These are phyloP conservation scores for Pocota personata DNA, from an alignment of 2,888 invertebrate genomes.

Conservation along the genomic window DNA sequence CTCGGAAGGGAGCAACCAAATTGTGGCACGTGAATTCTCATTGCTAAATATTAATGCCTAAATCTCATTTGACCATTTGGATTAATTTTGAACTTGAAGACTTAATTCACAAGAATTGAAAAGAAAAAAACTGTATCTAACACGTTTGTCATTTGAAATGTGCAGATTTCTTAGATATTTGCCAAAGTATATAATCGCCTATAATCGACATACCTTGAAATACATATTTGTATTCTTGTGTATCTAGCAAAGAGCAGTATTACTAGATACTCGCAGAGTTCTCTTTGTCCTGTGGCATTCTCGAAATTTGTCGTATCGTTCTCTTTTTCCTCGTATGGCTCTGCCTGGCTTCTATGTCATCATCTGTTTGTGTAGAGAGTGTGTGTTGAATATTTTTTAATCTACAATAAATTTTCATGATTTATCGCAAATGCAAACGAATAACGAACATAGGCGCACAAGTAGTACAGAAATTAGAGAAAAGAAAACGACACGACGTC, in stretches of 20 bases:
- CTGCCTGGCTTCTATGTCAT: conserved; percentile 17
- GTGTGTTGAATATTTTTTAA: conserved; percentile 45
- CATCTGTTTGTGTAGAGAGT: not conserved
- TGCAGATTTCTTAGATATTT: not conserved
- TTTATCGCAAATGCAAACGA: conserved; percentile 47
- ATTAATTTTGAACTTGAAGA: not conserved
- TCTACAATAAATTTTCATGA: conserved; percentile 48
- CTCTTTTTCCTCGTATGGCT: not conserved
- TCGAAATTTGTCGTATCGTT: not conserved
- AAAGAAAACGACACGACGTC: not conserved
- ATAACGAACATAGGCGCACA: conserved; percentile 11
- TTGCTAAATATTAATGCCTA: not conserved
- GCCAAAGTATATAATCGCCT: not conserved
- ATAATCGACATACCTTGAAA: not conserved
- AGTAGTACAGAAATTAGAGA: conserved; percentile 19
- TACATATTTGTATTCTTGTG: not conserved
- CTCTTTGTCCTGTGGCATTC: conserved; percentile 2
- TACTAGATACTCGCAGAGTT: not conserved
- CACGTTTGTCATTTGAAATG: not conserved
- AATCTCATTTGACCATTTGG: not conserved
- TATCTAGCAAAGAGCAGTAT: not conserved
- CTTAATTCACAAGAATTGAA: not conserved
- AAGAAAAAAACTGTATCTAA: not conserved
- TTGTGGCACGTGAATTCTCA: conserved; percentile 18
- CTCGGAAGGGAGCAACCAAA: not conserved